Conservation (phyloP, 2,888 invertebrate species). For the Andrena hattorfiana region DNA sequence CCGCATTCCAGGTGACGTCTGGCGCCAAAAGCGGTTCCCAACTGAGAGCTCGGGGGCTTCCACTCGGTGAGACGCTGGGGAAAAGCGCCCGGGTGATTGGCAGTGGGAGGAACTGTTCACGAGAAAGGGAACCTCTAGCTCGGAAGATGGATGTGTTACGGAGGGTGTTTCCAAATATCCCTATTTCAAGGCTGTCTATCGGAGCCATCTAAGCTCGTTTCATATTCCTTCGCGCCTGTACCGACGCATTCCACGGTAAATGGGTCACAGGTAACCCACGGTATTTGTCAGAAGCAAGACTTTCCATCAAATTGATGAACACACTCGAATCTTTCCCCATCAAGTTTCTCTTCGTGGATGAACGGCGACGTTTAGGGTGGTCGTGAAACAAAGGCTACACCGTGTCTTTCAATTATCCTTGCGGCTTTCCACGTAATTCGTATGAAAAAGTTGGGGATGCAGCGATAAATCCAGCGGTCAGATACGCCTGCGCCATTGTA, state of each 20-base stretch:
- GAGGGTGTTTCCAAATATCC: too few relatives aligned
- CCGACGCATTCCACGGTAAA: too few relatives aligned
- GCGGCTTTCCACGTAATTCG: conserved; percentile 28
- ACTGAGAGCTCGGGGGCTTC: conserved; percentile 20
- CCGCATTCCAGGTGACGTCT: conserved; percentile 81
- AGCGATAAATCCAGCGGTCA: conserved; percentile 5
- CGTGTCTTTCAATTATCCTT: conserved; percentile 39
- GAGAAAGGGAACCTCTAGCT: conserved; percentile 31
- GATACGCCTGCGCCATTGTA: conserved; percentile 12
- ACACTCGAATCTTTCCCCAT: not conserved
- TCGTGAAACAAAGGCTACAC: not conserved
- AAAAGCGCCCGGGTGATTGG: conserved; percentile 3
- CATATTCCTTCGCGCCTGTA: too few relatives aligned
- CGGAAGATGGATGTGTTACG: not conserved
- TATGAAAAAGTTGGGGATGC: conserved; percentile 20
- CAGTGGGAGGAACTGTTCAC: conserved; percentile 8
- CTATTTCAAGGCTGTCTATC: too few relatives aligned
- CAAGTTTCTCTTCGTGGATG: not conserved
- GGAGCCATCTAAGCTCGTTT: too few relatives aligned
- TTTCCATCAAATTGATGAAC: too few relatives aligned
- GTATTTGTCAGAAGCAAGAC: too few relatives aligned
- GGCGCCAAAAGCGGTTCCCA: conserved; percentile 82
- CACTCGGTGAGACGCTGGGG: not conserved
- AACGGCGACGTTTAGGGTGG: not conserved
- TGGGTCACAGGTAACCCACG: too few relatives aligned